Evolutionary conservation across 37 sponge, comb jelly and placozoan species (phyloP), one percentile per base, ranked within the genome.

Genomic region (Spongilla lacustris): DNA sequence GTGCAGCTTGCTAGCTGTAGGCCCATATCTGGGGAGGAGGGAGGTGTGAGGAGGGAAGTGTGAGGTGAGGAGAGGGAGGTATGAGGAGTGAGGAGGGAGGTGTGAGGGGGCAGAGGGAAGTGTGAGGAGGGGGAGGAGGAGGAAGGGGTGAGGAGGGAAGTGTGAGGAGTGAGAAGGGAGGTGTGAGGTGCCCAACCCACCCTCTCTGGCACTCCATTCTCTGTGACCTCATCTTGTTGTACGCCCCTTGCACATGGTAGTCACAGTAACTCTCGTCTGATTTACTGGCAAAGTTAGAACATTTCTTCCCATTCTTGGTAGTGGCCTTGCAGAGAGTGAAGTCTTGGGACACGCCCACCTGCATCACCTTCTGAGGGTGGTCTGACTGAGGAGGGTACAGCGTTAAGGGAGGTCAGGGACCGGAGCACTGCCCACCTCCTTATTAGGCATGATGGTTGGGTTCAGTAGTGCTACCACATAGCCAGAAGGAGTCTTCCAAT

Each of bases 381-480:
- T 89, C 71, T 12, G 71, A 28, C 71, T 69, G 71, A 5, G 3
- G 25, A 11, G 71, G 10, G 71, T 3, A 11, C 4, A 5, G 71
- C 21, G n/a, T n/a, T n/a, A 48, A 25, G 26, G 11, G 38, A 34
- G 50, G 12, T 22, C 34, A 25, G 35, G 36, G 36, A 4, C 13
- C 28, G 2, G 26, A 72, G 76, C 50, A 25, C 22, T 26, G 82
- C 76, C 25, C 50, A 79, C 88, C 81, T 92, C 89, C 33, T 48
- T 77, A 31, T 84, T 68, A 36, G 90, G 84, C 88, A 88, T 90
- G 46, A 94, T 50, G 74, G n/a, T 84, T 0, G 97, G 83, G 68
- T 94, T 96, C 23, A 96, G 82, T 11, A 96, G 73, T 37, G 92
- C 92, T 10, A 96, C 74, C 75, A 96, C 97, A 36, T 66, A 36